Evolutionary conservation across 2,113 vertebrate genomes (phyloP).

Genomic region (Casuarius casuarius): DNA sequence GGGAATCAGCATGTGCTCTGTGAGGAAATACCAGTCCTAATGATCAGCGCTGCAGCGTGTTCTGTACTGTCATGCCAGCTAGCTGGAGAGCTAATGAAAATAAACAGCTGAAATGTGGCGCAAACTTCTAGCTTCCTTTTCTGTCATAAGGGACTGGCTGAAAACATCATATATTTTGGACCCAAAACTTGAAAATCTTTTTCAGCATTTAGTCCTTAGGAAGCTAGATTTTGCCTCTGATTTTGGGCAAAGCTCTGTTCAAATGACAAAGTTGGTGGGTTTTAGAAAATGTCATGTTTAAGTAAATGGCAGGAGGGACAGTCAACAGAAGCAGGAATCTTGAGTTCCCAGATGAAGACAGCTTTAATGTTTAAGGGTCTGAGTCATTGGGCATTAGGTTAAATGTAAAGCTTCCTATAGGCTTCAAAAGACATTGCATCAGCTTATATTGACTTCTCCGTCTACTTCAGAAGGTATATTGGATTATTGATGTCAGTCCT

Average conservation of each 20-base stretch:
- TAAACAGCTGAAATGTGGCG: not conserved
- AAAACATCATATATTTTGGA: not conserved
- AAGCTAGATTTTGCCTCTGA: not conserved
- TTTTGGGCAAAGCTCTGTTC: not conserved
- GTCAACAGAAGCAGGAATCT: not conserved
- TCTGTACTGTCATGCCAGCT: not conserved
- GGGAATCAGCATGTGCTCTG: not conserved
- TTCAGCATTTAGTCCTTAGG: not conserved
- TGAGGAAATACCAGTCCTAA: not conserved
- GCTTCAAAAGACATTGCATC: not conserved
- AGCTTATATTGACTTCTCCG: not conserved
- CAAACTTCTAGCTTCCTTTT: not conserved
- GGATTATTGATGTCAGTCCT: not conserved
- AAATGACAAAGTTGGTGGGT: not conserved
- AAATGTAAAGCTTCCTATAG: not conserved
- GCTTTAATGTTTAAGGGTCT: not conserved
- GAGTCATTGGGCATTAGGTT: not conserved
- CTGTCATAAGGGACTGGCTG: not conserved
- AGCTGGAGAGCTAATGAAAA: not conserved
- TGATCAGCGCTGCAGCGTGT: fast-evolving
- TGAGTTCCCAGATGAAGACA: not conserved
- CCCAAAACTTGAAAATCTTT: not conserved
- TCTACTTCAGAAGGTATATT: not conserved
- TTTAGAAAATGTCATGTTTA: not conserved
- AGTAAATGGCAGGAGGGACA: not conserved